A percentile compares a stretch with the other conserved stretches of the same genome.
Conservation (phyloP, 2,113 vertebrate genomes). For the Alouatta palliata region DNA sequence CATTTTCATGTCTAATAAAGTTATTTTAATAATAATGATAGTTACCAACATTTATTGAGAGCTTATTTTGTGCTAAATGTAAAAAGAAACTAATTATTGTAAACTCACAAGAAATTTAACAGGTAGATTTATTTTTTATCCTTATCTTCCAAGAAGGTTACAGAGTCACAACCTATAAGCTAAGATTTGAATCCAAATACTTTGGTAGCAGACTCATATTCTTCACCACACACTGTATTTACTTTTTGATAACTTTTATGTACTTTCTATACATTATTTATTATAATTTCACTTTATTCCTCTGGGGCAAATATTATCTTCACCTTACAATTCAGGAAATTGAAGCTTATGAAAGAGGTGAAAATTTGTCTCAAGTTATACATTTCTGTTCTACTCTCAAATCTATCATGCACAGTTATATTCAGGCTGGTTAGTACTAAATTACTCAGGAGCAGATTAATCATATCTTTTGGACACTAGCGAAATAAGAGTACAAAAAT, state of each 20-base stretch:
- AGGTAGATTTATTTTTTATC: background rate
- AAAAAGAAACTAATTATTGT: background rate
- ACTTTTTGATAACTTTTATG: background rate
- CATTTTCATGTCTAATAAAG: background rate
- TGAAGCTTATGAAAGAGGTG: background rate
- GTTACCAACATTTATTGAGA: background rate
- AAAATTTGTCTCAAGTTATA: background rate
- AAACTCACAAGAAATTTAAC: background rate
- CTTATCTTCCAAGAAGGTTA: background rate
- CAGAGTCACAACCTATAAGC: background rate
- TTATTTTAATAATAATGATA: background rate
- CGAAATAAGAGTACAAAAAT: background rate
- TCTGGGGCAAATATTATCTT: background rate
- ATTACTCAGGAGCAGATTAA: background rate
- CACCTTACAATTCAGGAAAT: background rate
- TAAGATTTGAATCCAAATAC: background rate
- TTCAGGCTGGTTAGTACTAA: fast-evolving
- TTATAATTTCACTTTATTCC: background rate
- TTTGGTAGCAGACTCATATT: background rate
- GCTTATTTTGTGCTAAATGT: background rate
- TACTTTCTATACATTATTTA: slow-evolving; percentile 18
- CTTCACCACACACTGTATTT: background rate
- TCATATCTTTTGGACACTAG: background rate
- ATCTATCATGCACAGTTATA: too few species aligned
- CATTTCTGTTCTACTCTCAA: background rate